Base-by-base conservation (phyloP, 2,797 vertebrate species). In the Coccyzus lansbergi region DNA sequence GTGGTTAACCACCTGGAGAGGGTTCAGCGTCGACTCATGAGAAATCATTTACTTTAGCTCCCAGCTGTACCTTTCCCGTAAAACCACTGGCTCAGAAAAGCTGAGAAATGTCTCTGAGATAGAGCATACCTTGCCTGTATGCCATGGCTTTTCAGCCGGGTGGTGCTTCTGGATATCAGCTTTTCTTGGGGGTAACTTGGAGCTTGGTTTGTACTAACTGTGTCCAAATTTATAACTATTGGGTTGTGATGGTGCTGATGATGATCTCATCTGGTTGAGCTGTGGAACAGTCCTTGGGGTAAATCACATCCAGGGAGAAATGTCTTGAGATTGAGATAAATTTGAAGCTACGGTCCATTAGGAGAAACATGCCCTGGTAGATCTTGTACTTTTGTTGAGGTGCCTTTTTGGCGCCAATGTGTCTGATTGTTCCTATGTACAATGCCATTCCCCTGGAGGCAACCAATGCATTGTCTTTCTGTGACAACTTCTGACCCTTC, bases 341-440 rank as follows among this genome's bases (percentile, higher is more conserved):
- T 75, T 36, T 48, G 18, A 16, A 62, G 26, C 15, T 33, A 36
- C n/a, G 34, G 22, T 60, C 24, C 24, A 17, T n/a, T 24, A 78
- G 44, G 49, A 85, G 67, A 71, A 29, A 7, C 2, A 3, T 25
- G 6, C n/a, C 8, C 16, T n/a, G 25, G 53, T 42, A 34, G 42
- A 62, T 9, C 29, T 65, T 5, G 6, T 28, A 7, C 3, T 72
- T 24, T 13, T 31, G 6, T 63, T 72, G 68, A 44, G 44, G 6
- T 55, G 9, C 24, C 8, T 76, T 49, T 3, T 2, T 0, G 7
- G n/a, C 53, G 15, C 26, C 28, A 25, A 1, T 2, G 1, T 20
- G n/a, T 24, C 75, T 55, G 46, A 3, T 34, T n/a, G 19, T 20
- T 46, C n/a, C 18, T n/a, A 25, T 3, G 4, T 7, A 18, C 28